These are phyloP conservation scores for Phymastichus coffea DNA, from an alignment of 1,140 invertebrate genomes.

Conservation along the genomic window DNA sequence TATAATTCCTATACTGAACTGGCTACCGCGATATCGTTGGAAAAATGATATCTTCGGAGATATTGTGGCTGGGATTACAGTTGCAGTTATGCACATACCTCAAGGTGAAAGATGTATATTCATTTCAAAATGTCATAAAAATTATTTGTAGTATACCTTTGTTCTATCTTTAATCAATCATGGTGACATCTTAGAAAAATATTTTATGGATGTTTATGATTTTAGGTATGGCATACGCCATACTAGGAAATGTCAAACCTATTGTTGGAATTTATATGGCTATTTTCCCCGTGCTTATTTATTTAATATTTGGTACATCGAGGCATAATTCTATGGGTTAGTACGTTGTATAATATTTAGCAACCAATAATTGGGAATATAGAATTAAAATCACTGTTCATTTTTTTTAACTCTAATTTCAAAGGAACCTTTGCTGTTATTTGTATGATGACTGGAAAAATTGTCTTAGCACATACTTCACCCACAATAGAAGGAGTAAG, in stretches of 20 bases:
- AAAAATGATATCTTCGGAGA: conserved; percentile 59
- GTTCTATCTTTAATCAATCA: too few relatives aligned
- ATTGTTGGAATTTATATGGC: conserved; percentile 93
- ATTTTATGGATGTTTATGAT: conserved; percentile 14
- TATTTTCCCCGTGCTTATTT: conserved; percentile 89
- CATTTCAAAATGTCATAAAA: too few relatives aligned
- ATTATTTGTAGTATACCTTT: too few relatives aligned
- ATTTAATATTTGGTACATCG: conserved; percentile 89
- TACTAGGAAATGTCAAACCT: conserved; percentile 82
- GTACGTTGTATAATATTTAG: too few relatives aligned
- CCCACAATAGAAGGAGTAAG: conserved; percentile 17
- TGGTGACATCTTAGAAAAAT: too few relatives aligned
- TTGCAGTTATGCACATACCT: conserved; percentile 79
- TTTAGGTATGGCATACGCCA: conserved; percentile 88
- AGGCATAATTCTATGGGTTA: conserved; percentile 88
- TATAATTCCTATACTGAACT: conserved; percentile 57
- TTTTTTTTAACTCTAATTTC: conserved; percentile 4
- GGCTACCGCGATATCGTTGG: conserved; percentile 61
- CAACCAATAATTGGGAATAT: too few relatives aligned
- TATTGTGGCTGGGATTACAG: conserved; percentile 65
- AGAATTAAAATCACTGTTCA: not conserved
- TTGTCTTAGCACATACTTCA: conserved; percentile 57
- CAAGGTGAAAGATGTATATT: conserved; percentile 60
- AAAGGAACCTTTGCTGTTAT: conserved; percentile 82
- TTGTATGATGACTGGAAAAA: conserved; percentile 87